Conservation (phyloP, 1,140 invertebrate species). For the Apis mellifera region DNA sequence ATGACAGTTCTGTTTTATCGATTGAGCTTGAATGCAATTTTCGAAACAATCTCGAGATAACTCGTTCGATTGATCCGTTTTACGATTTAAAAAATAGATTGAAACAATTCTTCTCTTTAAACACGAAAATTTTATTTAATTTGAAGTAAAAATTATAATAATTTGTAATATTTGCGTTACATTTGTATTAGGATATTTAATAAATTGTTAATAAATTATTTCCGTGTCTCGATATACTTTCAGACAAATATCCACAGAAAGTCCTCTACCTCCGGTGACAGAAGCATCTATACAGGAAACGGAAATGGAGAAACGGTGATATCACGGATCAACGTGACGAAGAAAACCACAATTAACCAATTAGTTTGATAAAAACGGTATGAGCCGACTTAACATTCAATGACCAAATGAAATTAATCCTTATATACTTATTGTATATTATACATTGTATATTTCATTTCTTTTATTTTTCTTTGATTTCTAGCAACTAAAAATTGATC, state of each 20-base stretch:
- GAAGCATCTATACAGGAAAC: slow-evolving; percentile 69
- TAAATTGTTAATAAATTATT: too few relatives aligned
- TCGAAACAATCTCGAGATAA: not conserved
- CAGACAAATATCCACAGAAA: slow-evolving; percentile 74
- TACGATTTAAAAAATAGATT: not conserved
- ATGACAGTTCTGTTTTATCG: not conserved
- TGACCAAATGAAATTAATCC: too few relatives aligned
- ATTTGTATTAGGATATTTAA: not conserved
- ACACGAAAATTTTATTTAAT: too few relatives aligned
- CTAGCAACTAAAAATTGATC: not conserved
- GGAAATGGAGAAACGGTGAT: slow-evolving; percentile 71
- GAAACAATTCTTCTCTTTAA: not conserved
- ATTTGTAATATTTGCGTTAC: too few relatives aligned
- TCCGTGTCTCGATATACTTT: not conserved
- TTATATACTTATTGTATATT: not conserved
- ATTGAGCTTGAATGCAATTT: not conserved
- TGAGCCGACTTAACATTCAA: not conserved
- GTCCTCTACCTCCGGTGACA: slow-evolving; percentile 68
- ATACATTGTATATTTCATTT: not conserved
- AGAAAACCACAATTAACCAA: not conserved
- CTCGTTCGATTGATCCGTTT: not conserved
- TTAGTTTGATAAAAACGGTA: not conserved
- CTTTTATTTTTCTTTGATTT: not conserved
- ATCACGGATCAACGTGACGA: not conserved
- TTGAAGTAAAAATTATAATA: not conserved